Percentiles rank a stretch among this genome's conserved stretches.
Evolutionary conservation across 2,797 vertebrate genomes (phyloP).

Genomic region (Fringilla coelebs): DNA sequence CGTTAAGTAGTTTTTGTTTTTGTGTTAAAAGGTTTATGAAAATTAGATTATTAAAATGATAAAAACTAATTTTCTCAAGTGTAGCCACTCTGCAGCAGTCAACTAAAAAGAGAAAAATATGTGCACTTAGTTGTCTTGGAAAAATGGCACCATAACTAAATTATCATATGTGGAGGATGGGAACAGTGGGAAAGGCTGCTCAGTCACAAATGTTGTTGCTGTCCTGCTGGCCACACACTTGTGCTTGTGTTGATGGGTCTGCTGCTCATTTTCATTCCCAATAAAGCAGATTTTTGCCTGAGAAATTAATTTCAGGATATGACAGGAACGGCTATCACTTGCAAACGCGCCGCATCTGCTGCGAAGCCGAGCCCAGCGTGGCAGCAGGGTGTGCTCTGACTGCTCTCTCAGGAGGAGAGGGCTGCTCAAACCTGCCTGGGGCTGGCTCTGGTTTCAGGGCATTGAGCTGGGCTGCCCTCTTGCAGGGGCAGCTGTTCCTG

Average conservation of each 20-base stretch:
- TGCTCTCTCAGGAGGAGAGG: background rate
- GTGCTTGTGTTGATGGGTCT: background rate
- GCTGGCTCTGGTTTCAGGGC: background rate
- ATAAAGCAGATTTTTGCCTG: background rate
- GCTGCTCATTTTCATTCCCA: background rate
- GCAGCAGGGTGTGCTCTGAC: background rate
- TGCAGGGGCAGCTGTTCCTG: background rate
- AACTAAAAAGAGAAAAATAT: background rate
- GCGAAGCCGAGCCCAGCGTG: background rate
- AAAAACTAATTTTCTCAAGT: conserved; percentile 69
- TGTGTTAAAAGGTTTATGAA: conserved; percentile 68
- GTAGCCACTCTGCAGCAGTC: conserved; percentile 45
- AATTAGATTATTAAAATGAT: conserved; percentile 74
- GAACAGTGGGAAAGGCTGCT: background rate
- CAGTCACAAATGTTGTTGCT: background rate
- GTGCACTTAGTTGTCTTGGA: background rate
- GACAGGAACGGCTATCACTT: background rate
- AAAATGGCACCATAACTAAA: conserved; percentile 1
- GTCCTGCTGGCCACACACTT: background rate
- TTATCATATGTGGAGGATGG: background rate
- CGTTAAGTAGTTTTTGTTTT: conserved; percentile 70
- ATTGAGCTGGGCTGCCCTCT: background rate
- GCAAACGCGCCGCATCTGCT: background rate
- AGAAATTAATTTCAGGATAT: conserved; percentile 32
- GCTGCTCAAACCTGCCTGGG: background rate